Evolutionary conservation across 2,888 invertebrate genomes (phyloP).

Genomic region (Lasioglossum zephyrum): DNA sequence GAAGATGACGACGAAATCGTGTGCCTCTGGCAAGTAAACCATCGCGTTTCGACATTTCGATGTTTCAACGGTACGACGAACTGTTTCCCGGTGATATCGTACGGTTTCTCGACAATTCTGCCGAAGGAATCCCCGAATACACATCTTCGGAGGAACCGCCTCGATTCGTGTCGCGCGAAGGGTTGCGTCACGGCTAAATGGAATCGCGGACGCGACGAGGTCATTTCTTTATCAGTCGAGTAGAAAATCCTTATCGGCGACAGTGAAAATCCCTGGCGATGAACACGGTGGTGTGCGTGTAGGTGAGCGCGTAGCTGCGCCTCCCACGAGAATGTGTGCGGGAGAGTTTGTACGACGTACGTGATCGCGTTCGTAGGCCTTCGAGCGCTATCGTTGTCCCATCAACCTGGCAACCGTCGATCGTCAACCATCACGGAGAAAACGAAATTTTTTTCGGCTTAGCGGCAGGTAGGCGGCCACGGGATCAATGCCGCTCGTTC

Average conservation of each 20-base stretch:
- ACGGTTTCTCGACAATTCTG: not conserved
- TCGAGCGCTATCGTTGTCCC: conserved; percentile 22
- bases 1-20: not conserved
- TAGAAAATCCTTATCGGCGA: conserved; percentile 74
- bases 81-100: not conserved
- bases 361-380: not conserved
- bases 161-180: conserved; percentile 8
- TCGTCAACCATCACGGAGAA: conserved; percentile 6
- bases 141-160: not conserved
- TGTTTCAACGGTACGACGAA: not conserved
- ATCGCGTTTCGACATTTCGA: not conserved
- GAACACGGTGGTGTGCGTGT: conserved; percentile 10
- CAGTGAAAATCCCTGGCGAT: conserved; percentile 62
- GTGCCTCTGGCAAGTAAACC: not conserved
- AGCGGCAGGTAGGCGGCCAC: not conserved
- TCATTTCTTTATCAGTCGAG: conserved; percentile 73
- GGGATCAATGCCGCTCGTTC: not conserved
- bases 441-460: conserved; percentile 20
- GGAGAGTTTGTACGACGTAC: not conserved
- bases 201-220: conserved; percentile 68
- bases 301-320: not conserved
- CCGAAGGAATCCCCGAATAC: not conserved
- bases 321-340: not conserved
- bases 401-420: not conserved
- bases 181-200: conserved; percentile 73